phyloP scores from a whole-genome alignment of 1,140 invertebrate species.

The Metaphire vulgaris region DNA sequence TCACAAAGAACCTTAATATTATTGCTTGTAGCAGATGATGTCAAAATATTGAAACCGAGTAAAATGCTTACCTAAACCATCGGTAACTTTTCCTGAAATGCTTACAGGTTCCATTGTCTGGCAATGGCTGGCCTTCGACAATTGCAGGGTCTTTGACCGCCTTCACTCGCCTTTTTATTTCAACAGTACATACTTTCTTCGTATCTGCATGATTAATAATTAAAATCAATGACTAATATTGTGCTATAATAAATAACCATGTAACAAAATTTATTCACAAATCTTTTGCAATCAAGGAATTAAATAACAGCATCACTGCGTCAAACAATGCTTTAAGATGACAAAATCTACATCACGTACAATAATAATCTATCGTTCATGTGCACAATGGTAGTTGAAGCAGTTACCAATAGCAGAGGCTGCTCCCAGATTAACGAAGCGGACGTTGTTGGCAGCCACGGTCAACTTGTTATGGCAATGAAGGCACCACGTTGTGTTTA shows the following conservation, averaged over 20 bases:
- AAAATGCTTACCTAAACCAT: constrained; percentile 50
- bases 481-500: constrained; percentile 40
- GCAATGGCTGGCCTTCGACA: constrained; percentile 48
- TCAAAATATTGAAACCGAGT: too few species aligned
- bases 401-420: too few species aligned
- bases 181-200: constrained; percentile 20
- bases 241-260: constrained; percentile 3
- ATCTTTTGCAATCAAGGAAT: too few species aligned
- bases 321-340: too few species aligned
- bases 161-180: constrained; percentile 26
- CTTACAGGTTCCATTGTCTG: constrained; percentile 49
- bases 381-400: too few species aligned
- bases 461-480: constrained; percentile 44
- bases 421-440: constrained; percentile 40
- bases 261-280: too few species aligned
- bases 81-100: constrained; percentile 54
- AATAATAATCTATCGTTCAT: too few species aligned
- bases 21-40: too few species aligned
- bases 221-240: constrained; percentile 7
- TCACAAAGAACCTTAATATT: too few species aligned
- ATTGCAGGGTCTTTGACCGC: constrained; percentile 43
- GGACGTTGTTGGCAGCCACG: constrained; percentile 38
- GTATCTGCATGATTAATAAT: neutral
- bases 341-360: too few species aligned
- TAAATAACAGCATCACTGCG: too few species aligned